Evolutionary conservation across 1,140 invertebrate species (phyloP), one percentile per base, ranked within the genome.

Genomic region (Monomorium pharaonis): DNA sequence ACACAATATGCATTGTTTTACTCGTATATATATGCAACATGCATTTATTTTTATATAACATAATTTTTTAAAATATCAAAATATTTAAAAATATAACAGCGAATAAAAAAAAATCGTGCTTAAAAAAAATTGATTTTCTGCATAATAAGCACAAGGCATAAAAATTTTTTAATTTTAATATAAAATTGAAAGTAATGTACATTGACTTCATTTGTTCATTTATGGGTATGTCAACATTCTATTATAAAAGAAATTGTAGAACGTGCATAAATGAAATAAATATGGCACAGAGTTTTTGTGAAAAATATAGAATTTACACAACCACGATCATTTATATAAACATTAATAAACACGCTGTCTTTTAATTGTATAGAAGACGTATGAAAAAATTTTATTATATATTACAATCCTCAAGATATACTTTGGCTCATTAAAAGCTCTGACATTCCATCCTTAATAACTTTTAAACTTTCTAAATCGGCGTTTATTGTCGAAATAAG

Each of bases 361-460:
- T 42, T 42, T 76, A 51, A 0, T n/a, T 74, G 10, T 49, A 27
- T 30, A 67, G 63, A 85, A 69, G 69, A 60, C 30, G 42, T 33
- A 2, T 9, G 14, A 30, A 72, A 85, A 86, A 76, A 60, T 84
- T 86, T 75, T 56, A 72, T 76, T 86, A 80, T 54, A 91, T 74
- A 58, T 70, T 72, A 84, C 49, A 70, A 84, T 63, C 81, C 44
- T 93, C 85, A 93, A 42, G 91, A 91, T 88, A 92, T 89, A 81
- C 84, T 90, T 62, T 93, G 92, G 33, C 90, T 92, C 33, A 86
- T 91, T 3, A 95, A 72, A 9, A 95, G 91, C 76, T 95, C 94
- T 42, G 96, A 96, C 96, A 98, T 96, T 18, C 97, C 97, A 74
- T 97, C 97, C 85, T 97, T 96, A 37, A 98, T 98, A n/a, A 97